Percentiles rank a stretch among this genome's conserved stretches.
phyloP scores from a whole-genome alignment of 2,888 invertebrate species.

The Amaurobius ferox region DNA sequence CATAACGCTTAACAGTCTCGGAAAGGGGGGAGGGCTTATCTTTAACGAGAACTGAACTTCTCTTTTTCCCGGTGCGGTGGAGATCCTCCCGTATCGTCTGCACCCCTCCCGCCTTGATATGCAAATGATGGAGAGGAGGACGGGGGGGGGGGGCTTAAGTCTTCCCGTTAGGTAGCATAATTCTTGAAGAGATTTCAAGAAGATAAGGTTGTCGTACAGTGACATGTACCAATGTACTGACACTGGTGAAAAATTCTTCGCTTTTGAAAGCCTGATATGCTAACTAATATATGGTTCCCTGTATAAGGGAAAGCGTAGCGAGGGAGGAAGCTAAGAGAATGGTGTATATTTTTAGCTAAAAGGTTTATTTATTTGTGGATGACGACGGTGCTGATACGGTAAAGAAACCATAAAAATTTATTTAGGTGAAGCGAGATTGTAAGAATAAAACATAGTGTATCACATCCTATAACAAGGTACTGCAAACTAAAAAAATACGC shows the following conservation, averaged over 20 bases:
- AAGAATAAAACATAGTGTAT: too few relatives aligned
- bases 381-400: too few relatives aligned
- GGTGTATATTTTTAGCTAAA: too few relatives aligned
- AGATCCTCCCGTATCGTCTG: slow-evolving; percentile 24
- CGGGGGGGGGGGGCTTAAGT: neutral
- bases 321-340: too few relatives aligned
- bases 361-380: too few relatives aligned
- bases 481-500: too few relatives aligned
- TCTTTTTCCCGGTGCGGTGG: neutral
- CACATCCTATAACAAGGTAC: too few relatives aligned
- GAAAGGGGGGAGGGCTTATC: neutral
- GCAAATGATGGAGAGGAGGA: slow-evolving; percentile 32
- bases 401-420: too few relatives aligned
- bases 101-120: slow-evolving; percentile 37
- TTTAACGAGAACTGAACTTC: neutral
- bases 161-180: slow-evolving; percentile 52
- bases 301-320: too few relatives aligned
- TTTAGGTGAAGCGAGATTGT: too few relatives aligned
- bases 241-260: neutral
- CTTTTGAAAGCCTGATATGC: neutral
- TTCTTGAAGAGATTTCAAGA: slow-evolving; percentile 32
- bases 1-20: neutral
- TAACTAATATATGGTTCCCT: too few relatives aligned
- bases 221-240: neutral
- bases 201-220: slow-evolving; percentile 30